These are phyloP conservation scores for Eriosoma lanigerum DNA, from an alignment of 1,140 invertebrate genomes.

Conservation along the genomic window DNA sequence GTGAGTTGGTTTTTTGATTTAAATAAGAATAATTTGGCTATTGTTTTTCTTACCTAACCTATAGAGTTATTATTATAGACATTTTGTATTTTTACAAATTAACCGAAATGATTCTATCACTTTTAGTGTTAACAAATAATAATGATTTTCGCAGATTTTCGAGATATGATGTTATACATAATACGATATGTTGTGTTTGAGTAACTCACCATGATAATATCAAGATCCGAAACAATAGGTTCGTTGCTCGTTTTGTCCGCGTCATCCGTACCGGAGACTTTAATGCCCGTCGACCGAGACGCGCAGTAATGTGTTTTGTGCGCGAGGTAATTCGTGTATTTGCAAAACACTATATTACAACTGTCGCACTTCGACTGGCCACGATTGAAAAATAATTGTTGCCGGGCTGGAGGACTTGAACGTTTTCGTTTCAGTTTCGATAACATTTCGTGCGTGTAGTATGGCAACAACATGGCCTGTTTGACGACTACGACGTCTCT, in stretches of 20 bases:
- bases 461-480: slow-evolving; percentile 52
- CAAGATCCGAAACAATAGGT: neutral
- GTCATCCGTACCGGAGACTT: slow-evolving; percentile 58
- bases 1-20: too few relatives aligned
- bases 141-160: too few relatives aligned
- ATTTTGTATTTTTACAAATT: too few relatives aligned
- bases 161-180: too few relatives aligned
- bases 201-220: too few relatives aligned
- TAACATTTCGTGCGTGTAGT: slow-evolving; percentile 56
- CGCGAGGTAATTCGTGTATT: slow-evolving; percentile 89
- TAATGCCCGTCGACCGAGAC: neutral
- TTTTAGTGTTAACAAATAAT: too few relatives aligned
- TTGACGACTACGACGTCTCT: neutral
- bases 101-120: too few relatives aligned
- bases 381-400: slow-evolving; percentile 77
- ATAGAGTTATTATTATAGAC: too few relatives aligned
- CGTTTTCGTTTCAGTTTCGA: slow-evolving; percentile 55
- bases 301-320: slow-evolving; percentile 95
- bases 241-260: slow-evolving; percentile 54
- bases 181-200: too few relatives aligned
- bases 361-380: slow-evolving; percentile 85
- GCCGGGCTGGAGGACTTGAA: slow-evolving; percentile 53
- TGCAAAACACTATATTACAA: slow-evolving; percentile 96
- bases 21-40: too few relatives aligned
- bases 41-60: too few relatives aligned